Percentiles rank a stretch among this genome's conserved stretches.
Evolutionary conservation across 1,140 invertebrate genomes (phyloP).

Genomic region (Leucophenga varia): DNA sequence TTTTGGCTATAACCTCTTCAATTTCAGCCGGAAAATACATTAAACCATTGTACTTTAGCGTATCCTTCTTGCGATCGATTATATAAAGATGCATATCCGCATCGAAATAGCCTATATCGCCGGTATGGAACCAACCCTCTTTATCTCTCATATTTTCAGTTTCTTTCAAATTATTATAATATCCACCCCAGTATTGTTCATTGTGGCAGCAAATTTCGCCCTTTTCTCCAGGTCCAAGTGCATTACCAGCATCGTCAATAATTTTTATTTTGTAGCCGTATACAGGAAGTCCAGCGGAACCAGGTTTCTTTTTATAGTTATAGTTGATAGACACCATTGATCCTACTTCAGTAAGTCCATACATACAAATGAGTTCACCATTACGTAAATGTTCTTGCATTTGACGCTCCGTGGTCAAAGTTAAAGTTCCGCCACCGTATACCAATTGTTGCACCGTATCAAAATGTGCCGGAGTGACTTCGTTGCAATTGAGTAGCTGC

Average conservation of each 20-base stretch:
- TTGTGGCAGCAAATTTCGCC: conserved; percentile 38
- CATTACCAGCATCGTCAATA: conserved; percentile 29
- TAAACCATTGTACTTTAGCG: conserved; percentile 55
- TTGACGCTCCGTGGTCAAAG: conserved; percentile 12
- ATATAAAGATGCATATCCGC: conserved; percentile 59
- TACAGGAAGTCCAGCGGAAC: conserved; percentile 23
- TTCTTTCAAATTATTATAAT: conserved; percentile 24
- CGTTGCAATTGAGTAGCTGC: conserved; percentile 25
- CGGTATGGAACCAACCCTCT: conserved; percentile 66
- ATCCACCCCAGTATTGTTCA: conserved; percentile 30
- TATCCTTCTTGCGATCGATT: conserved; percentile 68
- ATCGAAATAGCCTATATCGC: conserved; percentile 66
- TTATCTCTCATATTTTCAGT: conserved; percentile 28
- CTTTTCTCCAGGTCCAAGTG: conserved; percentile 15
- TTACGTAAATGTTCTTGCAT: conserved; percentile 16
- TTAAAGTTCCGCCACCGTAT: conserved; percentile 24
- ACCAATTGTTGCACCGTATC: conserved; percentile 8
- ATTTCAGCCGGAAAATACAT: conserved; percentile 47
- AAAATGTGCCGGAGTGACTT: conserved; percentile 16
- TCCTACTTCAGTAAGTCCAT: conserved; percentile 33
- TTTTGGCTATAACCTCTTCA: conserved; percentile 33
- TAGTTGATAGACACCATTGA: conserved; percentile 10
- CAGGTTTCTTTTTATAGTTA: conserved; percentile 16
- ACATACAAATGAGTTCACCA: conserved; percentile 19
- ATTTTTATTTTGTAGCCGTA: conserved; percentile 43